A percentile compares a stretch with the other conserved stretches of the same genome.
Evolutionary conservation across 2,888 invertebrate species (phyloP).

Genomic region (Drosophila neotestacea): DNA sequence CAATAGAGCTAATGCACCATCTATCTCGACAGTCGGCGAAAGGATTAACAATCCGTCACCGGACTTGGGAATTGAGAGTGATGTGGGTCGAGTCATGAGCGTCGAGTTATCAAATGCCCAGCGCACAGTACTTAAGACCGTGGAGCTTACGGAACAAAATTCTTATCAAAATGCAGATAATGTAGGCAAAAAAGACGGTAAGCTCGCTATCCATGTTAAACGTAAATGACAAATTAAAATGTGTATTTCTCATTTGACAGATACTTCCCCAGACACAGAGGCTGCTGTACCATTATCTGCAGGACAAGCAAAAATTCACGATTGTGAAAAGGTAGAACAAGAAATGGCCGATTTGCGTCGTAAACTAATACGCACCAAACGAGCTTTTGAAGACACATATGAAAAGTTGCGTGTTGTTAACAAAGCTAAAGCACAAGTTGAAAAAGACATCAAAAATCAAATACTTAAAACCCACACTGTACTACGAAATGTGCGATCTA

Average conservation of each 20-base stretch:
- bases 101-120: conserved; percentile 78
- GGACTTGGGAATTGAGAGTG: conserved; percentile 96
- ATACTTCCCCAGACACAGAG: conserved; percentile 29
- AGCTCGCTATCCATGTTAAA: not conserved
- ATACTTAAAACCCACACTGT: conserved; percentile 92
- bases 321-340: conserved; percentile 86
- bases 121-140: conserved; percentile 84
- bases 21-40: conserved; percentile 42
- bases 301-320: conserved; percentile 63
- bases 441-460: conserved; percentile 93
- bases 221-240: not conserved
- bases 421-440: conserved; percentile 92
- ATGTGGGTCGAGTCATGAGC: conserved; percentile 89
- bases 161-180: conserved; percentile 6
- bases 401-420: conserved; percentile 91
- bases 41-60: conserved; percentile 89
- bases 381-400: conserved; percentile 91
- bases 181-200: conserved; percentile 43
- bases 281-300: conserved; percentile 9
- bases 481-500: conserved; percentile 90
- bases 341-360: conserved; percentile 91
- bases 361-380: conserved; percentile 89
- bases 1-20: conserved; percentile 64
- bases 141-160: conserved; percentile 80
- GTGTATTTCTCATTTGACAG: conserved; percentile 5